Percentiles rank a stretch among this genome's conserved stretches.
Conservation (phyloP, 2,888 invertebrate species). For the Campopleginae sp. region DNA sequence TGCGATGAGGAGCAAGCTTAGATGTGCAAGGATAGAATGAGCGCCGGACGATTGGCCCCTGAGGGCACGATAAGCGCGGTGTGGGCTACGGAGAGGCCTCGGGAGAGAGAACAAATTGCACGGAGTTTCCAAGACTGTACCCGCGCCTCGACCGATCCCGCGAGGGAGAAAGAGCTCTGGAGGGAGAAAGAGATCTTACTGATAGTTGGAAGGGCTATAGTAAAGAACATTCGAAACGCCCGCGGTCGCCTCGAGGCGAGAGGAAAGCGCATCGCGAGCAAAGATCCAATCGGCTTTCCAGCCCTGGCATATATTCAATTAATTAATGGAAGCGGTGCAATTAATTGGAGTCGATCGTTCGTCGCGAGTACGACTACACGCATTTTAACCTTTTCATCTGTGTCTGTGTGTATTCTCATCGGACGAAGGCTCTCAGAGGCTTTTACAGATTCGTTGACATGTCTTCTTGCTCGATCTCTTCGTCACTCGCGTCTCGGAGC, state of each 20-base stretch:
- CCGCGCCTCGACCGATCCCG: slow-evolving; percentile 27
- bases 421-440: slow-evolving; percentile 37
- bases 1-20: slow-evolving; percentile 46
- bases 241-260: slow-evolving; percentile 54
- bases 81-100: slow-evolving; percentile 28
- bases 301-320: slow-evolving; percentile 78
- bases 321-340: slow-evolving; percentile 80
- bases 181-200: slow-evolving; percentile 62
- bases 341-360: slow-evolving; percentile 73
- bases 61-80: slow-evolving; percentile 62
- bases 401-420: slow-evolving; percentile 10
- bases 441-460: slow-evolving; percentile 43
- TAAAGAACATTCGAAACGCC: slow-evolving; percentile 46
- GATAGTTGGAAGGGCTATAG: slow-evolving; percentile 64
- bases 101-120: slow-evolving; percentile 62
- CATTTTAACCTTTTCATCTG: background rate
- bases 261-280: slow-evolving; percentile 45
- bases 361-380: slow-evolving; percentile 2
- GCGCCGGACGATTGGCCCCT: slow-evolving; percentile 63
- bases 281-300: slow-evolving; percentile 73
- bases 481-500: slow-evolving; percentile 28
- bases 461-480: slow-evolving; percentile 38
- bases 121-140: slow-evolving; percentile 42
- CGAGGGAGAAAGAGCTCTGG: slow-evolving; percentile 27
- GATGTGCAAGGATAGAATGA: slow-evolving; percentile 64